Conservation (phyloP, 1,140 invertebrate species). For the Scaptodrosophila lebanonensis region DNA sequence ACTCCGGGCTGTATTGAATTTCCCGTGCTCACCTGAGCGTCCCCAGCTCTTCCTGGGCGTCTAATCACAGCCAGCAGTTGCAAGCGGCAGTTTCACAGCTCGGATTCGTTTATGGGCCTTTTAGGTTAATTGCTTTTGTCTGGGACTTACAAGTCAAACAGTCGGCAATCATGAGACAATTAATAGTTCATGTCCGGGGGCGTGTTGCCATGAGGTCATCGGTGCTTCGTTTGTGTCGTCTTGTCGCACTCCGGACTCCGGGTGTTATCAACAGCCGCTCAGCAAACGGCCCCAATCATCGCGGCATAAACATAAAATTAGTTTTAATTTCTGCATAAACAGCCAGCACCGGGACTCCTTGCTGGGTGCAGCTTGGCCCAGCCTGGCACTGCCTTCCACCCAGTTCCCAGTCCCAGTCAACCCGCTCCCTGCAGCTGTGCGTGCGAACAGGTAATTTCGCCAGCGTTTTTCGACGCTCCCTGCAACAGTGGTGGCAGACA, state of each 20-base stretch:
- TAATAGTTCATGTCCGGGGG: constrained; percentile 32
- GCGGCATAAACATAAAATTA: constrained; percentile 46
- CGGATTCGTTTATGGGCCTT: constrained; percentile 50
- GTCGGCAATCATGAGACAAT: constrained; percentile 27
- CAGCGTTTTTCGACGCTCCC: neutral
- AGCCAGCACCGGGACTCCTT: constrained; percentile 3
- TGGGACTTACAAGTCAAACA: too few species aligned
- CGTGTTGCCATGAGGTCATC: constrained; percentile 55
- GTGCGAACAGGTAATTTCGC: constrained; percentile 49
- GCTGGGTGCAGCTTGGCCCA: constrained; percentile 8
- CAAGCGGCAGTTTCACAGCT: too few species aligned
- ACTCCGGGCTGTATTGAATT: constrained; percentile 42
- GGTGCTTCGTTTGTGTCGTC: constrained; percentile 25
- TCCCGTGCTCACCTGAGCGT: too few species aligned
- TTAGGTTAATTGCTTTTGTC: constrained; percentile 64
- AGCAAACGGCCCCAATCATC: constrained; percentile 30
- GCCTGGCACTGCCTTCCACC: constrained; percentile 22
- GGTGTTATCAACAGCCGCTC: neutral
- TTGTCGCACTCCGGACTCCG: constrained; percentile 12
- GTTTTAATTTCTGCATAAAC: constrained; percentile 45
- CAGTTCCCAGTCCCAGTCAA: too few species aligned
- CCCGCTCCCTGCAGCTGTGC: constrained; percentile 38
- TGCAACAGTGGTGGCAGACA: constrained; percentile 40
- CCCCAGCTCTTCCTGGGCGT: too few species aligned
- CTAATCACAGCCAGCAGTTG: too few species aligned